A percentile compares a stretch with the other conserved stretches of the same genome.
Evolutionary conservation across 2,113 vertebrate genomes (phyloP).

Genomic region (Gambusia affinis): DNA sequence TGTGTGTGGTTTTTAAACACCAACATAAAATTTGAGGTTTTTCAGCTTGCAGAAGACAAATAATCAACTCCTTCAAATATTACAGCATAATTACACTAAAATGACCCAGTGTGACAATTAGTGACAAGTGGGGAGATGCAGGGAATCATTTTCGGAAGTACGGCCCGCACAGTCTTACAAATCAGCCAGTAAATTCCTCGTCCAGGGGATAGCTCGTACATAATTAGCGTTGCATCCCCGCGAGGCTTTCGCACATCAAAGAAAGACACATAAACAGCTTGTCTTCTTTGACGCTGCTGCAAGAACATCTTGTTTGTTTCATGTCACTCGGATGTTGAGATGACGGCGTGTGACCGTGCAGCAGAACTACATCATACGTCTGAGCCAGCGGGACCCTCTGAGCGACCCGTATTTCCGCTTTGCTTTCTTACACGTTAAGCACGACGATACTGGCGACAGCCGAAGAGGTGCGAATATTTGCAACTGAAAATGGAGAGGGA

Average conservation of each 20-base stretch:
- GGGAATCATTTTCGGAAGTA: slow-evolving; percentile 20
- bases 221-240: slow-evolving; percentile 46
- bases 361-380: slow-evolving; percentile 6
- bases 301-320: slow-evolving; percentile 16
- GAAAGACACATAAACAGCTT: slow-evolving; percentile 24
- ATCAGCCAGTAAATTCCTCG: slow-evolving; percentile 19
- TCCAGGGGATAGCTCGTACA: slow-evolving; percentile 10
- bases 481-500: too few relatives aligned
- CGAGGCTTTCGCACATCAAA: slow-evolving; percentile 36
- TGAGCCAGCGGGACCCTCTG: background rate
- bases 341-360: background rate
- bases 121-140: slow-evolving; percentile 16
- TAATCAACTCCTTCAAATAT: slow-evolving; percentile 19
- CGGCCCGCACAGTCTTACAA: slow-evolving; percentile 18
- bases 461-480: too few relatives aligned
- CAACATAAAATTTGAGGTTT: slow-evolving; percentile 8
- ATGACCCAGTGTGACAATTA: slow-evolving; percentile 20
- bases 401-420: background rate
- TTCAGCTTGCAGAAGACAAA: slow-evolving; percentile 24
- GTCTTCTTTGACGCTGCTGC: slow-evolving; percentile 7
- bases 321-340: slow-evolving; percentile 5
- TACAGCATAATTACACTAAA: slow-evolving; percentile 24
- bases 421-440: background rate
- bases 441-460: background rate
- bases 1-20: background rate